Evolutionary conservation across 1,140 invertebrate genomes (phyloP), one percentile per base, ranked within the genome.

Genomic region (Helicoverpa armigera): DNA sequence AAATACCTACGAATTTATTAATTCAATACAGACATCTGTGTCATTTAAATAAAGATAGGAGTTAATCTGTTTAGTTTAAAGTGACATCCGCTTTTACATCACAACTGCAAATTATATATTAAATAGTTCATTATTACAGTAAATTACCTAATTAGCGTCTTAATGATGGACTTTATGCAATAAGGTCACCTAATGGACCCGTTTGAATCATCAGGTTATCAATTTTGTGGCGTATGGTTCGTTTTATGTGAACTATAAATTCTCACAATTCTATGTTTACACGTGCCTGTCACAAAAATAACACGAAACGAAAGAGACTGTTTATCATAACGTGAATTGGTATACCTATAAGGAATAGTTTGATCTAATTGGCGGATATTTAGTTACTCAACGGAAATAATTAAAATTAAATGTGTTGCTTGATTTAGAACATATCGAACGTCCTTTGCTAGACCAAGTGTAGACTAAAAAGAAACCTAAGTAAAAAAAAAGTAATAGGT

Each of bases 181-280:
- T 29, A 53, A 70, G 48, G 48, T 70, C 14, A 23, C 48, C 67
- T 51, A 29, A 13, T 51, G 67, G 12, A 18, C 35, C 13, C 29
- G 2, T 43, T 69, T 56, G 14, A 56, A 51, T 79, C 53, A 69
- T 67, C 35, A 10, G 48, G n/a, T 79, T 43, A 69, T 51, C 51
- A 16, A 2, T 23, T 16, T 14, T 2, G 11, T 60, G n/a, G 54
- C 72, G 18, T 14, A 35, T 18, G 72, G 43, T 31, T 13, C 10
- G 31, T 14, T 48, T 58, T 58, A 23, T 23, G 10, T 56, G 5
- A 56, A 11, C 18, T 60, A 3, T 9, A n/a, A 4, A 7, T 60
- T 60, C 56, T 29, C 10, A 2, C 56, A 29, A 23, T 60, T 60
- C 12, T 7, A n/a, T n/a, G 10, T 18, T 23, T 60, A 12, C 18